Conservation (phyloP, 2,888 invertebrate species). For the Hydrotaea diabolus region DNA sequence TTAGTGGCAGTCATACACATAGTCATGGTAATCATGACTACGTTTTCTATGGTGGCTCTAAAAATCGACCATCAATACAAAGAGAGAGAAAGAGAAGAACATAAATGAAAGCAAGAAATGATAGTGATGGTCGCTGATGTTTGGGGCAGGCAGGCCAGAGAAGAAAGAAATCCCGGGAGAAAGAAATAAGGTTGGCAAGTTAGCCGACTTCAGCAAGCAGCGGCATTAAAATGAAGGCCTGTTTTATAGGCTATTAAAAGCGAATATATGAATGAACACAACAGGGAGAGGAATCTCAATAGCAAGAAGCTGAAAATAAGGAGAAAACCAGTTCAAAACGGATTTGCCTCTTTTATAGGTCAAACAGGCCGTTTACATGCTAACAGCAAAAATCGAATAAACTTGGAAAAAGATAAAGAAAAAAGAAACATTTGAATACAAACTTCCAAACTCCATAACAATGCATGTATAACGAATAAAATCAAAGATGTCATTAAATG, state of each 20-base stretch:
- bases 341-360: conserved; percentile 13
- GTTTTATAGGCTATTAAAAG: not conserved
- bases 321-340: conserved; percentile 22
- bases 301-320: not conserved
- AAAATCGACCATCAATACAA: conserved; percentile 24
- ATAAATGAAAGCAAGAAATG: too few relatives aligned
- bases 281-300: not conserved
- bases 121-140: not conserved
- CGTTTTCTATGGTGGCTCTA: not conserved
- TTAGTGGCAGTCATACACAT: not conserved
- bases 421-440: too few relatives aligned
- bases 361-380: not conserved
- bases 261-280: not conserved
- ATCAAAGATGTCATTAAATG: too few relatives aligned
- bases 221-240: not conserved
- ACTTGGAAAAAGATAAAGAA: too few relatives aligned
- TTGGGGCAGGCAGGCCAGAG: not conserved
- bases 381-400: not conserved
- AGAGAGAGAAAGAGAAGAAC: not conserved
- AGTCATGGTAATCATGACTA: conserved; percentile 14
- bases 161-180: not conserved
- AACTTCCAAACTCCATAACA: too few relatives aligned
- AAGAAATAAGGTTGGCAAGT: conserved; percentile 27
- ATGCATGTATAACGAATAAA: too few relatives aligned
- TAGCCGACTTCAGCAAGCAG: not conserved